Evolutionary conservation across 2,797 vertebrate genomes (phyloP), one percentile per base, ranked within the genome.

Genomic region (Tolypeutes matacus): DNA sequence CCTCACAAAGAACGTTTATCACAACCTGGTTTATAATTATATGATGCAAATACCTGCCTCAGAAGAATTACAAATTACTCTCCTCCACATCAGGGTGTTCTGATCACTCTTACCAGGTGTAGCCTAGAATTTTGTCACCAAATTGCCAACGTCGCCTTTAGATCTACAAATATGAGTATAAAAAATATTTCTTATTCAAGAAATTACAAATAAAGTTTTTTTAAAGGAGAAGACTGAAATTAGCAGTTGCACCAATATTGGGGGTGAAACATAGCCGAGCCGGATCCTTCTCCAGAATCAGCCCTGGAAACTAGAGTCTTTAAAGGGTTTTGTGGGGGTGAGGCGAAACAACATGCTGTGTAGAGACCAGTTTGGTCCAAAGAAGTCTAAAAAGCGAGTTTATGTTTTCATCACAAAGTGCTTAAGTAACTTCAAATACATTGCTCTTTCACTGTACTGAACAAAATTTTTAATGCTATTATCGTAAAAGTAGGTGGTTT

Each of bases 371-470:
- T 46, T 34, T 21, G 73, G 15, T 77, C 67, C 36, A 69, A 93
- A 31, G 49, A 73, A 85, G 23, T 42, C 25, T 42, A 73, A 65
- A 77, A 10, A 42, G 13, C 53, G 27, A 39, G 34, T 25, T 58
- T 65, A 60, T 62, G 21, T 70, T 90, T 87, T 94, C 34, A 60
- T 36, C 67, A 77, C 65, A 86, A 78, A 89, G 62, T 65, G 13
- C 69, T n/a, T 77, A 89, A 73, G 18, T 21, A 82, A 25, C 51
- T 88, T 73, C 80, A 93, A 73, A 86, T 46, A n/a, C 0, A 88
- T 34, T 39, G 17, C 31, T 51, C 34, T 39, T 60, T 75, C 31
- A 72, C 36, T 94, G 31, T 56, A 70, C 46, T 87, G 84, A 90
- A 78, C 82, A 70, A 90, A 80, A 67, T 3, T 46, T 80, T 95